Base-by-base conservation (phyloP, 2,888 invertebrate species). In the Cephus runcator region DNA sequence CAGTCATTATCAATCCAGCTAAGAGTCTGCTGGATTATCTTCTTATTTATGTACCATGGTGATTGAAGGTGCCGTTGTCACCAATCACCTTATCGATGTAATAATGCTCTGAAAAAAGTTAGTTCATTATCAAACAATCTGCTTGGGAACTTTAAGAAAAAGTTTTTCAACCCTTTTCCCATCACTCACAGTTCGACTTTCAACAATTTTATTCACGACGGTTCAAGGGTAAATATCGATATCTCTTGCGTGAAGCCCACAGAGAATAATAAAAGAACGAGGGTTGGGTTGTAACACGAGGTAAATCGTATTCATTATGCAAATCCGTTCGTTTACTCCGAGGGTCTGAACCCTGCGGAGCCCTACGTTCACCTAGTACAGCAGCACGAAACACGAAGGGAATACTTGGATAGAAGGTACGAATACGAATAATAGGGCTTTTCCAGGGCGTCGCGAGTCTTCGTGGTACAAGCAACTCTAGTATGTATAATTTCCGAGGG, bases 401-500 rank as follows among this genome's bases (percentile, higher is more conserved):
- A 56, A 15, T 56, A 56, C 56, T 0, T 9, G 56, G 56, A 23
- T 23, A 23, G 56, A 23, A 56, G 23, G 15, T 40, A 40, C 40
- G 40, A 40, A 56, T 56, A 56, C 56, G 56, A 56, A 56, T 56
- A 56, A 56, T 9, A 23, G 56, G 15, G 56, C 23, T 56, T 56
- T 56, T 56, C 2, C 56, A 56, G 23, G 56, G 56, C 56, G 56
- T 56, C 56, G 23, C 56, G 56, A 56, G 9, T 56, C 6, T 56
- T 23, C 56, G 9, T 56, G 9, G 23, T 56, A 56, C 23, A 56
- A 56, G 56, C 56, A 56, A 56, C 23, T 56, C 56, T 56, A 23
- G 56, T 56, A 56, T n/a, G 36, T 75, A 76, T 73, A 69, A 76
- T 76, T 81, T 36, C 73, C 33, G 69, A 40, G 71, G 71, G 69